phyloP scores from a whole-genome alignment of 2,797 vertebrate genomes.

The Xiphophorus birchmanni region DNA sequence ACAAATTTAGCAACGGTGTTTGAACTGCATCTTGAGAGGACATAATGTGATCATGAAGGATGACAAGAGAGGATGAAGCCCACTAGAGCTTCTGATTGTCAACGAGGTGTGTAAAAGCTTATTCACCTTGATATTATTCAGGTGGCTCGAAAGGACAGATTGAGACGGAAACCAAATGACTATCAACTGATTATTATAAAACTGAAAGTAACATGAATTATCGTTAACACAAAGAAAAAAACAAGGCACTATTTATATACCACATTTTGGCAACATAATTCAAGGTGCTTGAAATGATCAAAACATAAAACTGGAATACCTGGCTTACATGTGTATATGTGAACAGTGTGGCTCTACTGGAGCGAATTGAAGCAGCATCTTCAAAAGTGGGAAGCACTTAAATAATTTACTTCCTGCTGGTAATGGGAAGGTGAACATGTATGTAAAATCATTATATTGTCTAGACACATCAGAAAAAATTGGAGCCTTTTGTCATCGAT shows the following conservation, averaged over 20 bases:
- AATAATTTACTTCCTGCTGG: constrained; percentile 51
- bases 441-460: constrained; percentile 41
- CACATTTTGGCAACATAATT: neutral
- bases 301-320: neutral
- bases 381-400: constrained; percentile 13
- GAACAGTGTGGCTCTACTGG: constrained; percentile 11
- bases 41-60: constrained; percentile 64
- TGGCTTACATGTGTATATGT: constrained; percentile 13
- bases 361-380: constrained; percentile 17
- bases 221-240: neutral
- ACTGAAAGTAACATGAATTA: neutral
- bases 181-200: constrained; percentile 31
- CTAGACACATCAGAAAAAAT: constrained; percentile 17
- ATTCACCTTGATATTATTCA: constrained; percentile 61
- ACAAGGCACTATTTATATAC: neutral
- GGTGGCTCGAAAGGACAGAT: constrained; percentile 49
- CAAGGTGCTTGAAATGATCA: neutral
- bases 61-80: constrained; percentile 14
- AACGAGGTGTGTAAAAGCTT: constrained; percentile 62
- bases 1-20: constrained; percentile 52
- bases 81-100: constrained; percentile 42
- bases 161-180: constrained; percentile 50
- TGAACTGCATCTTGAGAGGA: constrained; percentile 60
- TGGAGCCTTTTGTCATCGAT: constrained; percentile 10
- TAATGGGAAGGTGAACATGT: constrained; percentile 39